Conservation (phyloP, 2,888 invertebrate species). For the Syritta pipiens region DNA sequence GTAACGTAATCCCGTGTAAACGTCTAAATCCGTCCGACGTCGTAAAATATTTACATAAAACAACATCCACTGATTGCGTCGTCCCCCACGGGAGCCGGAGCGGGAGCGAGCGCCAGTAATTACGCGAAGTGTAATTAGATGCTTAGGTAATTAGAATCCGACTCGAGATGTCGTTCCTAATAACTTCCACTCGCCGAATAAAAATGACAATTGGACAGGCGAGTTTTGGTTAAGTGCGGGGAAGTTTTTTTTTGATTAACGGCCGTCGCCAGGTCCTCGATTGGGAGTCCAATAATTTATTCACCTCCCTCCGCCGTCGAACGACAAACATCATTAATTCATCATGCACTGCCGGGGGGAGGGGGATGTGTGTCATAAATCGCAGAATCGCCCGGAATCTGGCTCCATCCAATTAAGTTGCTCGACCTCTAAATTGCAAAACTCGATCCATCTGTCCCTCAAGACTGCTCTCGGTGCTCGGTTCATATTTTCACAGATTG, state of each 20-base stretch:
- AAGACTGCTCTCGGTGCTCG: conserved; percentile 63
- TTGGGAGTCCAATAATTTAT: conserved; percentile 64
- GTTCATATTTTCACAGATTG: conserved; percentile 60
- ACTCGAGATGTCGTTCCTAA: conserved; percentile 23
- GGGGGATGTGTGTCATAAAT: conserved; percentile 46
- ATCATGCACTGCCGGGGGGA: conserved; percentile 54
- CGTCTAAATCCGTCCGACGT: conserved; percentile 13
- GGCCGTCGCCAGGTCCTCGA: conserved; percentile 37
- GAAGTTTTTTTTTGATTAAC: conserved; percentile 63
- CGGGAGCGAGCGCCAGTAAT: conserved; percentile 6
- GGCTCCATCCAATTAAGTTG: conserved; percentile 65
- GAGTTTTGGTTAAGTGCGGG: conserved; percentile 49
- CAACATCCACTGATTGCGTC: conserved; percentile 25
- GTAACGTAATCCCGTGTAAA: conserved; percentile 26
- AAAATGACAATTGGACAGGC: conserved; percentile 50
- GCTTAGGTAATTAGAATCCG: conserved; percentile 50
- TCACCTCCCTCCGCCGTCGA: conserved; percentile 35
- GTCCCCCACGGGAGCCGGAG: background rate
- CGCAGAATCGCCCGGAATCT: conserved; percentile 1
- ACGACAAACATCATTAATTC: conserved; percentile 66
- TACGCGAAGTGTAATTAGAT: conserved; percentile 42
- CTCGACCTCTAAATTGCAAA: conserved; percentile 68
- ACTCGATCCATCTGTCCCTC: conserved; percentile 66
- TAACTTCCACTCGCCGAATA: conserved; percentile 23
- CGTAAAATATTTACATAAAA: conserved; percentile 31